These are phyloP conservation scores for Stenurella melanura DNA, from an alignment of 2,888 invertebrate genomes.

Conservation along the genomic window DNA sequence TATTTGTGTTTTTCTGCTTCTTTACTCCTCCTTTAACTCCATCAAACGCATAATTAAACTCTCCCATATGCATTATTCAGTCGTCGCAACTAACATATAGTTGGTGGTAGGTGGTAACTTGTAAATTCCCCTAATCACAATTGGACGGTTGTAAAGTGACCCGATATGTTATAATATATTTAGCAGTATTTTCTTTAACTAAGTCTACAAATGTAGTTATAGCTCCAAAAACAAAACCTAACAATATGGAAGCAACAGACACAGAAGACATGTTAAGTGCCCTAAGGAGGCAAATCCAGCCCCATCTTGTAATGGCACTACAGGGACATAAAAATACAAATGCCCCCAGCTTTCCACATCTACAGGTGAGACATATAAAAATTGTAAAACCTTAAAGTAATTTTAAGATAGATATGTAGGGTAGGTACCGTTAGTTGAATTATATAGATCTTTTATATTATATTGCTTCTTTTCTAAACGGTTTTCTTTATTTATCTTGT, in stretches of 20 bases:
- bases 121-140: not conserved
- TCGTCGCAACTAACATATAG: too few species aligned
- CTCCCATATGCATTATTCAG: too few species aligned
- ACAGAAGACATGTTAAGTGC: constrained; percentile 82
- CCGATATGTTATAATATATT: not conserved
- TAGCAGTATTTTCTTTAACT: not conserved
- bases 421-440: not conserved
- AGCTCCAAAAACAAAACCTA: constrained; percentile 62
- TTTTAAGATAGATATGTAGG: not conserved
- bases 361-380: constrained; percentile 51
- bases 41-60: too few species aligned
- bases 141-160: constrained; percentile 5
- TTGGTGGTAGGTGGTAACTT: not conserved
- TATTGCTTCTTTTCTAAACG: not conserved
- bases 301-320: constrained; percentile 81
- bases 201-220: constrained; percentile 44
- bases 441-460: not conserved
- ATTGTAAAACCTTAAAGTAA: not conserved
- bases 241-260: constrained; percentile 67
- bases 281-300: constrained; percentile 81
- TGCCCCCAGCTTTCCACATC: constrained; percentile 57
- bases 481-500: not conserved
- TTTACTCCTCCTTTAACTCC: too few species aligned
- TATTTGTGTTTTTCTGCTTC: too few species aligned
- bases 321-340: constrained; percentile 75